phyloP scores from a whole-genome alignment of 1,140 invertebrate genomes.

The Augochlora pura region DNA sequence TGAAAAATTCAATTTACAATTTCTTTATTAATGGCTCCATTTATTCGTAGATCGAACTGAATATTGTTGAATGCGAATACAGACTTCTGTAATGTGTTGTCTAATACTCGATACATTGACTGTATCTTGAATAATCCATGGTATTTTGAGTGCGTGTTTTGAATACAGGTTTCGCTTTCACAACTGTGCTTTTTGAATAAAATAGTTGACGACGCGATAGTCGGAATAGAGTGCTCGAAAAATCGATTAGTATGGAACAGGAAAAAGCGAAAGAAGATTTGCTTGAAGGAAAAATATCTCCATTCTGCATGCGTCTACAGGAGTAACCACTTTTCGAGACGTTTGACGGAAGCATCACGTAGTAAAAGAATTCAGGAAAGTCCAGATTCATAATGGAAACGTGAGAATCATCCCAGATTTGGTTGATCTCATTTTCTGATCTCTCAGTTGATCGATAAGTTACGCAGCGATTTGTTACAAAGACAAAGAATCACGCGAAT shows the following conservation, averaged over 20 bases:
- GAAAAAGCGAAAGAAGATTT: not conserved
- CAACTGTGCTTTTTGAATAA: not conserved
- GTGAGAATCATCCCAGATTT: too few relatives aligned
- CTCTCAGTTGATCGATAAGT: too few relatives aligned
- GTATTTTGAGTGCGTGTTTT: not conserved
- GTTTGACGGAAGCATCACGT: not conserved
- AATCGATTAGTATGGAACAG: not conserved
- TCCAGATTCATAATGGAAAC: too few relatives aligned
- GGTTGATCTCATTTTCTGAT: too few relatives aligned
- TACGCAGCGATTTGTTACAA: too few relatives aligned
- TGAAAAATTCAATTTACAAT: too few relatives aligned
- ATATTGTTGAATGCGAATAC: not conserved
- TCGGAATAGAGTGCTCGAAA: not conserved
- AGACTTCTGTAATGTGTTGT: not conserved
- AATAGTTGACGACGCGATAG: not conserved
- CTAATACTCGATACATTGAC: too few relatives aligned
- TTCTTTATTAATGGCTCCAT: too few relatives aligned
- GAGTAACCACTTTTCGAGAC: not conserved
- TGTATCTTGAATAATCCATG: not conserved
- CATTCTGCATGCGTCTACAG: slow-evolving; percentile 1
- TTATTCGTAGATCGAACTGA: not conserved
- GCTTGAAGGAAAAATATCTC: not conserved
- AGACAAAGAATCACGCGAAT: too few relatives aligned
- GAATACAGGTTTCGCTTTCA: not conserved
- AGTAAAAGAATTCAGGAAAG: not conserved